Evolutionary conservation across 2,797 vertebrate genomes (phyloP).

Genomic region (Typhlichthys eigenmanni): DNA sequence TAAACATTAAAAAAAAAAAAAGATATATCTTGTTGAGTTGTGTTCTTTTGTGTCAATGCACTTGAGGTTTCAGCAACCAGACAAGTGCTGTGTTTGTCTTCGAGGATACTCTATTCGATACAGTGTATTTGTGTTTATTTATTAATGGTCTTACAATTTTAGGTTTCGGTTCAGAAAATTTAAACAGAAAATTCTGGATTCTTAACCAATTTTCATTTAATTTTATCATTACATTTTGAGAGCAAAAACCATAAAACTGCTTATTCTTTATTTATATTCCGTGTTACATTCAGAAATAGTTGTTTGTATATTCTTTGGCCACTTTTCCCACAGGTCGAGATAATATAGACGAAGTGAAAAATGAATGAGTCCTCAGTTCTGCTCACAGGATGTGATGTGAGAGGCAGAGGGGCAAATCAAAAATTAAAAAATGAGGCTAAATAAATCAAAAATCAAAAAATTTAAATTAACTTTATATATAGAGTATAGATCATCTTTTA

Average conservation of each 20-base stretch:
- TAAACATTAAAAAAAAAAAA: too few species aligned
- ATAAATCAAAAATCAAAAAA: neutral
- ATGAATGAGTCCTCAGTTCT: neutral
- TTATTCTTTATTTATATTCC: too few species aligned
- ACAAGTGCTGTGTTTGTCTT: too few species aligned
- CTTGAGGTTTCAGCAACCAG: too few species aligned
- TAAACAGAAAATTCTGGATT: too few species aligned
- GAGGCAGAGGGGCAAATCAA: neutral
- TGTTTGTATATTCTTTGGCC: neutral
- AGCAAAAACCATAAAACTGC: too few species aligned
- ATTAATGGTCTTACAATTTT: neutral
- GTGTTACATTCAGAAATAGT: neutral
- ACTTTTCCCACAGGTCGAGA: neutral
- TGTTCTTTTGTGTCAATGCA: too few species aligned
- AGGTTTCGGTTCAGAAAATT: neutral
- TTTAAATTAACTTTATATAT: neutral
- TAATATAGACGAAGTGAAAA: neutral
- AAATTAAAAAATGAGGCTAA: neutral
- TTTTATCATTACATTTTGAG: too few species aligned
- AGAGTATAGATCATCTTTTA: neutral
- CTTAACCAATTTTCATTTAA: too few species aligned
- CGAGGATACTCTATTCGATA: neutral
- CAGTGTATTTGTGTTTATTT: neutral
- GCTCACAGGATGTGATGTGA: neutral
- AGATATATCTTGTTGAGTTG: neutral